Conservation (phyloP, 2,888 invertebrate species). For the Latheticus oryzae region DNA sequence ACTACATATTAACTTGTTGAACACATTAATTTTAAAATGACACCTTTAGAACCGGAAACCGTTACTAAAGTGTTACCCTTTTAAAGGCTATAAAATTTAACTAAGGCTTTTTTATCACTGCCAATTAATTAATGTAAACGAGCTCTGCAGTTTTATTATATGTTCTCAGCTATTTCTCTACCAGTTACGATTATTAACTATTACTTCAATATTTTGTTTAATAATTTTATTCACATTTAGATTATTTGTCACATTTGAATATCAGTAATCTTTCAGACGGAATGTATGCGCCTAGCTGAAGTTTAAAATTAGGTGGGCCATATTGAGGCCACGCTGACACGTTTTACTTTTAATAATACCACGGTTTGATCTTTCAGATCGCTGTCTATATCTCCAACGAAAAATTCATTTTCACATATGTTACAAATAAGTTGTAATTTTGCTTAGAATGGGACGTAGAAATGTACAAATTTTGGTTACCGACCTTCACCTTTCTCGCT, state of each 20-base stretch:
- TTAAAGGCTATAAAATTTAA: conserved; percentile 11
- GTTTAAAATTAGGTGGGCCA: conserved; percentile 57
- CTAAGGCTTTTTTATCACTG: conserved; percentile 16
- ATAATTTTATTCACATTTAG: conserved; percentile 38
- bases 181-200: conserved; percentile 6
- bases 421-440: too few relatives aligned
- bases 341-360: conserved; percentile 54
- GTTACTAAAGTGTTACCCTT: conserved; percentile 3
- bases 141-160: conserved; percentile 20
- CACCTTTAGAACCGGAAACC: conserved; percentile 16
- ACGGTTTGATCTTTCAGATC: conserved; percentile 3
- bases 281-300: conserved; percentile 46
- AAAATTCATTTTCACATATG: too few relatives aligned
- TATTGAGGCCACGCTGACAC: conserved; percentile 58
- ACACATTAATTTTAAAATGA: conserved; percentile 12
- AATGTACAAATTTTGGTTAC: too few relatives aligned
- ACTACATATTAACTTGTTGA: too few relatives aligned
- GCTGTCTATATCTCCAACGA: conserved; percentile 11
- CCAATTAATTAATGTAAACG: conserved; percentile 25
- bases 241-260: conserved; percentile 36
- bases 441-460: too few relatives aligned
- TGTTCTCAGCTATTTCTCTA: conserved; percentile 3
- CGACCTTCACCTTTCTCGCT: conserved; percentile 10
- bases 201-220: conserved; percentile 32
- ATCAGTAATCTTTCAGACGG: conserved; percentile 33